Evolutionary conservation across 2,888 invertebrate species (phyloP).

Genomic region (Alsophila aescularia): DNA sequence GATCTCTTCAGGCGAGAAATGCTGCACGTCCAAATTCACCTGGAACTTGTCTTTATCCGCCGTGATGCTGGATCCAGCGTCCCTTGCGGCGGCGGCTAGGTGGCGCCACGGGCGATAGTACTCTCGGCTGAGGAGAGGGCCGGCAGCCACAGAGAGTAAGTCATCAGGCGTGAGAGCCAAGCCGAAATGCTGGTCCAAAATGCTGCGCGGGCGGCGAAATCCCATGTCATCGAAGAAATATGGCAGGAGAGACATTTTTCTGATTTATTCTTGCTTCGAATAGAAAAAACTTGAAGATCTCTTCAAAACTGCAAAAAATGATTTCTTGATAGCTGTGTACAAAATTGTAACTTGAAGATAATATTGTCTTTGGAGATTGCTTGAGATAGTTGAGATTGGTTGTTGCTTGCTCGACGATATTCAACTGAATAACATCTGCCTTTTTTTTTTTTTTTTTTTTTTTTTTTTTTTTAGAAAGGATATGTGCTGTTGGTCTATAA

Average conservation of each 20-base stretch:
- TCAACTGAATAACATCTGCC: too few relatives aligned
- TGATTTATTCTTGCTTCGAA: neutral
- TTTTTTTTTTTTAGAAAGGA: too few relatives aligned
- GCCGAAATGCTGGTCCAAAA: constrained; percentile 83
- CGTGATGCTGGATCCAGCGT: constrained; percentile 82
- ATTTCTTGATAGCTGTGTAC: neutral
- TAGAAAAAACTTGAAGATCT: neutral
- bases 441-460: too few relatives aligned
- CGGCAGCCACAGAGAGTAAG: constrained; percentile 56
- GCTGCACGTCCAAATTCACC: constrained; percentile 89
- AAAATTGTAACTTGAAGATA: too few relatives aligned
- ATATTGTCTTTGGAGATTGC: too few relatives aligned
- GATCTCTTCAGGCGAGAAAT: constrained; percentile 90
- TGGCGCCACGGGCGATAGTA: constrained; percentile 77
- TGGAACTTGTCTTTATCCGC: constrained; percentile 76
- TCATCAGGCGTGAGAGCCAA: constrained; percentile 80
- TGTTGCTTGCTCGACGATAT: too few relatives aligned
- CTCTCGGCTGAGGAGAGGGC: constrained; percentile 56
- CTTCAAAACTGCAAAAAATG: neutral
- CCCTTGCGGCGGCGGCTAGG: constrained; percentile 74
- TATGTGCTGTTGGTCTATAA: too few relatives aligned
- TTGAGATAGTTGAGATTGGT: too few relatives aligned
- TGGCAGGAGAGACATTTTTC: constrained; percentile 79
- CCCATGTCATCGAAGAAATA: constrained; percentile 70
- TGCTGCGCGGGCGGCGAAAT: constrained; percentile 71